Percentiles rank a stretch among this genome's conserved stretches.
Evolutionary conservation across 2,113 vertebrate genomes (phyloP).

Genomic region (Daphoenositta chrysoptera): DNA sequence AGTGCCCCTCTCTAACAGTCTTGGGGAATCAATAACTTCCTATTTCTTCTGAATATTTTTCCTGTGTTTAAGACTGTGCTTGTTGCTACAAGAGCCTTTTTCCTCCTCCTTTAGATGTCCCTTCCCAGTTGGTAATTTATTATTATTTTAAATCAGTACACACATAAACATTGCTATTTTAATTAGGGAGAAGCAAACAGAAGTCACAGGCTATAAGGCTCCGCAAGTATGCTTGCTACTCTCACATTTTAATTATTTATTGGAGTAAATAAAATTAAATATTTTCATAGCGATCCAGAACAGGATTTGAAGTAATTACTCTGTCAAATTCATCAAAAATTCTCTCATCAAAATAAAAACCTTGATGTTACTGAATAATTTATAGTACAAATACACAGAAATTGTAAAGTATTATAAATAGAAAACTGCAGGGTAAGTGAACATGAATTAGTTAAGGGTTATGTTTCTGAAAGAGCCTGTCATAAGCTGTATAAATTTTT

Average conservation of each 20-base stretch:
- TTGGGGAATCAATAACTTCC: neutral
- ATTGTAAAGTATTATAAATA: constrained; percentile 81
- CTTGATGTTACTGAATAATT: constrained; percentile 83
- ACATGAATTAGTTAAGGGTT: constrained; percentile 81
- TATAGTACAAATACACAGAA: constrained; percentile 82
- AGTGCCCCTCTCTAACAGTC: neutral
- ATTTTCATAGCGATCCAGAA: constrained; percentile 80
- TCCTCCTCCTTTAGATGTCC: neutral
- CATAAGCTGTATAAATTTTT: constrained; percentile 81
- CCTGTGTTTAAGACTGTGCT: neutral
- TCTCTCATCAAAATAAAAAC: constrained; percentile 86
- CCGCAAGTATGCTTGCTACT: constrained; percentile 59
- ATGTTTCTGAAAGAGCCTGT: constrained; percentile 80
- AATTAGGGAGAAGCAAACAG: constrained; percentile 81
- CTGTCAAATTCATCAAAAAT: constrained; percentile 86
- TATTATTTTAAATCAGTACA: constrained; percentile 67
- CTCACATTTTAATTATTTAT: constrained; percentile 83
- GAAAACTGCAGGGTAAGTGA: constrained; percentile 82
- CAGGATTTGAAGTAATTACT: constrained; percentile 85
- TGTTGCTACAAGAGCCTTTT: neutral
- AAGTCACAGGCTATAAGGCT: constrained; percentile 73
- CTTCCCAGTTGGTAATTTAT: constrained; percentile 63
- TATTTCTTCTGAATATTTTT: neutral
- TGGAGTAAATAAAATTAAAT: constrained; percentile 85
- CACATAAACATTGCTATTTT: constrained; percentile 76